These are phyloP conservation scores for Melanophora roralis DNA, from an alignment of 2,888 invertebrate species.

Conservation along the genomic window DNA sequence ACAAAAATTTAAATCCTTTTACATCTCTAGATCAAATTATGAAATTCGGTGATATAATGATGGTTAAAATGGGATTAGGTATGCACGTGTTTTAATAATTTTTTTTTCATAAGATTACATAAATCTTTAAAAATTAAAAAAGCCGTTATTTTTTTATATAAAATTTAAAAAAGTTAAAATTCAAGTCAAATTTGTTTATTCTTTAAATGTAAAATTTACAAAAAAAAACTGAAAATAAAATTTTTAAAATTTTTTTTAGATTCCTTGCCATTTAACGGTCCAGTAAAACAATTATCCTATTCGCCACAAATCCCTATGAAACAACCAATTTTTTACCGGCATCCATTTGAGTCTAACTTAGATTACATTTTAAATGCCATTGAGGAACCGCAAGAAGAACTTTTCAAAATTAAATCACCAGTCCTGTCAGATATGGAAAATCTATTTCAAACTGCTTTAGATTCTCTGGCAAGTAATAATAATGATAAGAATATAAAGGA, in stretches of 20 bases:
- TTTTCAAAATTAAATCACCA: background rate
- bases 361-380: slow-evolving; percentile 11
- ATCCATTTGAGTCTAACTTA: background rate
- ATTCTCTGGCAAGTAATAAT: slow-evolving; percentile 4
- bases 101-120: background rate
- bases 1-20: background rate
- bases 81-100: background rate
- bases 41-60: slow-evolving; percentile 61
- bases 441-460: slow-evolving; percentile 41
- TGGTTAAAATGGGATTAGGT: slow-evolving; percentile 61
- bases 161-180: too few relatives aligned
- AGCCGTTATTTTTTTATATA: too few relatives aligned
- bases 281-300: background rate
- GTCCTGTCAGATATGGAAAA: background rate
- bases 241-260: background rate
- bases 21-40: slow-evolving; percentile 56
- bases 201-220: too few relatives aligned
- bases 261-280: background rate
- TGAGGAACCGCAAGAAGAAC: background rate
- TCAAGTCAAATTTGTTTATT: too few relatives aligned
- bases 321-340: background rate
- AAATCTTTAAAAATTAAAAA: too few relatives aligned
- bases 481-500: slow-evolving; percentile 19
- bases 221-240: too few relatives aligned
- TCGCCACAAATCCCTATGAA: background rate